Evolutionary conservation across 2,888 invertebrate species (phyloP), one percentile per base, ranked within the genome.

Genomic region (Lacanobia oleracea): DNA sequence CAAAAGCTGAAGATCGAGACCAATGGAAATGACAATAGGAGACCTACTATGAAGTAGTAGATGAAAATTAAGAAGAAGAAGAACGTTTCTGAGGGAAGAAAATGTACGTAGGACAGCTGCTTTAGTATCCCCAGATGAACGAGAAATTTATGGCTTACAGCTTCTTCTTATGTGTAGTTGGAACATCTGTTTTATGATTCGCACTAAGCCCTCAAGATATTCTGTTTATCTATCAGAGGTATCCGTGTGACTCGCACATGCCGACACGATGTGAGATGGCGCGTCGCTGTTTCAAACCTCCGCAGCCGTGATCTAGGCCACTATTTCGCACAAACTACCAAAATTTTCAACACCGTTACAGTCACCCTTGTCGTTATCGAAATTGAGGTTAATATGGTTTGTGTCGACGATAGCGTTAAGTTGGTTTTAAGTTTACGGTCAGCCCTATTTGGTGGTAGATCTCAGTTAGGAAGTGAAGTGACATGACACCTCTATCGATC

Each of bases 161-260:
- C 48, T 18, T 6, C 4, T 33, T 6, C 33, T 33, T 6, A 33
- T 33, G 33, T 33, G 4, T 33, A 33, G 33, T 33, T 6, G 40
- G 33, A 69, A 64, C 51, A 45, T 43, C n/a, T 59, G 6, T 45
- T 21, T 57, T 16, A 5, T 54, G 16, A n/a, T 43, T 48, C 45
- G 0, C 66, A 40, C 14, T 43, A 61, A 40, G 40, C 61, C 64
- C n/a, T 70, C 40, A n/a, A 85, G 82, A 87, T 87, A 91, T 92
- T 84, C 73, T 79, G 84, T 92, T 78, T 95, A 95, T 95, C 94
- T 92, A 90, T 91, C 83, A 84, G 86, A 93, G 90, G 90, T 93
- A 94, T 94, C 94, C 91, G 84, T 79, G 84, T 79, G 87, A 88
- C 87, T 85, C 85, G 88, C 87, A 89, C 92, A 90, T 93, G 87